A percentile compares a stretch with the other conserved stretches of the same genome.
Conservation (phyloP, 1,140 invertebrate species). For the Aphidius gifuensis region DNA sequence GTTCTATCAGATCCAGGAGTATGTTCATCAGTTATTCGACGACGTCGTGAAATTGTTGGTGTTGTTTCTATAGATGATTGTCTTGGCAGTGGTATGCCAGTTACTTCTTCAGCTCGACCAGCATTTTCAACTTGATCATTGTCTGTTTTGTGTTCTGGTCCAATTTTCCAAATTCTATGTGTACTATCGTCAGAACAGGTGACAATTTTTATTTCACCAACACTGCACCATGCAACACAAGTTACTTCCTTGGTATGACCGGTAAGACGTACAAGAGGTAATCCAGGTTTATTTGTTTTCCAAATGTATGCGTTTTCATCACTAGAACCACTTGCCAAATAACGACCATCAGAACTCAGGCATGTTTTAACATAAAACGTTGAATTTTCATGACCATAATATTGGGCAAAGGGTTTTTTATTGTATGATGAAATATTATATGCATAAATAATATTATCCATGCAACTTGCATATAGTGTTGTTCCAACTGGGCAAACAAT, state of each 20-base stretch:
- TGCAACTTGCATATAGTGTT: slow-evolving; percentile 80
- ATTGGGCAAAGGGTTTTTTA: slow-evolving; percentile 58
- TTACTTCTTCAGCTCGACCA: slow-evolving; percentile 58
- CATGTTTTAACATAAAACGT: slow-evolving; percentile 82
- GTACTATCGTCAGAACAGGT: slow-evolving; percentile 79
- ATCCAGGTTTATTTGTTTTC: slow-evolving; percentile 63
- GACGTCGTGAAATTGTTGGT: slow-evolving; percentile 32
- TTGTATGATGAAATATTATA: slow-evolving; percentile 75
- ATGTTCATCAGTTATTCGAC: slow-evolving; percentile 25
- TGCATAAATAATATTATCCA: slow-evolving; percentile 81
- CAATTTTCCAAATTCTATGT: slow-evolving; percentile 73
- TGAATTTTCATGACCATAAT: slow-evolving; percentile 67
- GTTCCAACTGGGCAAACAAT: slow-evolving; percentile 66
- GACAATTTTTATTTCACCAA: slow-evolving; percentile 60
- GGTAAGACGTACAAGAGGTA: slow-evolving; percentile 64
- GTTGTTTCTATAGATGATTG: slow-evolving; percentile 38
- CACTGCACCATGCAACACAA: slow-evolving; percentile 72
- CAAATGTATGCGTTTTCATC: slow-evolving; percentile 83
- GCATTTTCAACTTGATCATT: slow-evolving; percentile 52
- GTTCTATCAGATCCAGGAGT: slow-evolving; percentile 37
- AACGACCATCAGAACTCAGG: slow-evolving; percentile 74
- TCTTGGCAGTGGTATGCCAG: slow-evolving; percentile 21
- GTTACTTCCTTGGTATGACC: slow-evolving; percentile 83
- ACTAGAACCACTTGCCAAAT: slow-evolving; percentile 79
- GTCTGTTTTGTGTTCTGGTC: slow-evolving; percentile 55